These are phyloP conservation scores for Chaetodon auriga DNA, from an alignment of 2,113 vertebrate species.

Conservation along the genomic window DNA sequence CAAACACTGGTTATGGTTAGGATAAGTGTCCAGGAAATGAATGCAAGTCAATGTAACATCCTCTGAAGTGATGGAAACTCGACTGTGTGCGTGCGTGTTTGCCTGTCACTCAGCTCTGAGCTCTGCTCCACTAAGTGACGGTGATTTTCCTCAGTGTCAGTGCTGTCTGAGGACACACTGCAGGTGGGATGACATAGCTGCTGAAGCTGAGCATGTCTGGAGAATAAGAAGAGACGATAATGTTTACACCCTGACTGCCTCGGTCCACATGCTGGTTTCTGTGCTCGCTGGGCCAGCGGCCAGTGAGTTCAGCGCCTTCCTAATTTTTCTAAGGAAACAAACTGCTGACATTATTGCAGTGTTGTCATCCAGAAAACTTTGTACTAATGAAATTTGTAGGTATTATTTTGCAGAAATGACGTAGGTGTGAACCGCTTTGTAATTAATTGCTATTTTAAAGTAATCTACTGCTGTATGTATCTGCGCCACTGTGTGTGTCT, in stretches of 20 bases:
- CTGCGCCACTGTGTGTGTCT: constrained; percentile 12
- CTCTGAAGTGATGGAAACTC: too few species aligned
- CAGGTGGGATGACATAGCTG: constrained; percentile 49
- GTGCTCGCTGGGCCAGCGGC: neutral
- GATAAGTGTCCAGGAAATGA: too few species aligned
- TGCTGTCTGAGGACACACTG: constrained; percentile 55
- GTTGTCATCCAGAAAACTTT: neutral
- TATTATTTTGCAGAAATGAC: neutral
- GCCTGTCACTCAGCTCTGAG: constrained; percentile 11
- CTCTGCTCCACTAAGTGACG: constrained; percentile 16
- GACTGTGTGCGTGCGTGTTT: constrained; percentile 9
- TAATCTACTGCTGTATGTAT: neutral
- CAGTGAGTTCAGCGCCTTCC: neutral
- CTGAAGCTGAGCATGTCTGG: neutral
- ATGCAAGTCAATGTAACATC: too few species aligned
- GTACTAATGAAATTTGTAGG: neutral
- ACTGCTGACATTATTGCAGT: neutral
- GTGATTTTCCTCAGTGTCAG: constrained; percentile 26
- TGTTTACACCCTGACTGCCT: constrained; percentile 58
- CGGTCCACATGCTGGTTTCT: neutral
- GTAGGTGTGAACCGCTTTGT: neutral
- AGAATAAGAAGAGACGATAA: neutral
- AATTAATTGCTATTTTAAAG: neutral
- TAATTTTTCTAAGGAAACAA: neutral
- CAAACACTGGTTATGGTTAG: too few species aligned